Percentiles rank a stretch among this genome's conserved stretches.
Evolutionary conservation across 2,888 invertebrate genomes (phyloP).

Genomic region (Drosophila heteroneura): DNA sequence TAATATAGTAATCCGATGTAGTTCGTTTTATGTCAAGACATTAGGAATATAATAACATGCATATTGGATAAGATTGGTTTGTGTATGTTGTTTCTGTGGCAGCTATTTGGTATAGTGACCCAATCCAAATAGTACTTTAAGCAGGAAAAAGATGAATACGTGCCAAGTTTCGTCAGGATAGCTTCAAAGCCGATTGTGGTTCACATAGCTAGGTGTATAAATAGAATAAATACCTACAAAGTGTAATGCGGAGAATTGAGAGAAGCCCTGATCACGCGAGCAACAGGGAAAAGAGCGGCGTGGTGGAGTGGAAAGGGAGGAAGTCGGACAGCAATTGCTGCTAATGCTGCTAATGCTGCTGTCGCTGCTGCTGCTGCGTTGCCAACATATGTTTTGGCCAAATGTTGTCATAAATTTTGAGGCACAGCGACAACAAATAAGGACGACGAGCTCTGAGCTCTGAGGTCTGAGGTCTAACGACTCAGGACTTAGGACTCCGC

Average conservation of each 20-base stretch:
- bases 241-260: conserved; percentile 13
- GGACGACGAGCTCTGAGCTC: conserved; percentile 15
- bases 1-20: too few relatives aligned
- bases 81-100: too few relatives aligned
- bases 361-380: conserved; percentile 7
- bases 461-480: conserved; percentile 4
- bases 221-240: not conserved
- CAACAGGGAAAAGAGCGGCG: not conserved
- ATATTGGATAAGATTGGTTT: too few relatives aligned
- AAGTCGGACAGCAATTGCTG: conserved; percentile 57
- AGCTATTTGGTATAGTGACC: too few relatives aligned
- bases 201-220: not conserved
- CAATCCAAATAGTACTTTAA: too few relatives aligned
- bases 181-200: not conserved
- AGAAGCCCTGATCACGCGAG: conserved; percentile 26
- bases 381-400: conserved; percentile 80
- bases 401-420: conserved; percentile 81
- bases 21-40: too few relatives aligned
- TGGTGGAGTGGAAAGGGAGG: not conserved
- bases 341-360: conserved; percentile 58
- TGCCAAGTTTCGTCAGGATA: not conserved
- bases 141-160: too few relatives aligned
- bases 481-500: not conserved
- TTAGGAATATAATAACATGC: too few relatives aligned
- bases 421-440: conserved; percentile 52